Conservation (phyloP, 2,113 vertebrate species). For the pig (Sus scrofa) region DNA sequence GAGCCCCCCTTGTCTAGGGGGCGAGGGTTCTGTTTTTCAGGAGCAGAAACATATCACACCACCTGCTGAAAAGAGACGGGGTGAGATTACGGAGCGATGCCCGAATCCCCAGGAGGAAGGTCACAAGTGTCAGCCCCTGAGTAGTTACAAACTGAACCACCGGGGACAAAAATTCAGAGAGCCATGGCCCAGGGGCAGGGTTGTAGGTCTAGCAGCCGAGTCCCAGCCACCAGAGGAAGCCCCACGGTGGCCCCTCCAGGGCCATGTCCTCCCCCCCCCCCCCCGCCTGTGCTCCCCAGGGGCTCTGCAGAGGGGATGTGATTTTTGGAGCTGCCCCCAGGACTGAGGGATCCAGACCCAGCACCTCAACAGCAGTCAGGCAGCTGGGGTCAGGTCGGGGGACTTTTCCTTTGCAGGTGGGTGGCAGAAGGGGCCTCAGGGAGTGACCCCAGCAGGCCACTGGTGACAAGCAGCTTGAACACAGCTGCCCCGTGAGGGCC, state of each 20-base stretch:
- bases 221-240: neutral
- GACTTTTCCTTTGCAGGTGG: too few relatives aligned
- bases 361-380: neutral
- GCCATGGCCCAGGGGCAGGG: neutral
- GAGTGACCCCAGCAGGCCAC: neutral
- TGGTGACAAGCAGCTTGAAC: neutral
- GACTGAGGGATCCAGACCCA: neutral
- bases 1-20: rapidly evolving
- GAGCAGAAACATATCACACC: neutral
- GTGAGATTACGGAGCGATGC: rapidly evolving
- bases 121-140: neutral
- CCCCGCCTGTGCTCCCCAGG: rapidly evolving
- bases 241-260: neutral
- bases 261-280: too few relatives aligned
- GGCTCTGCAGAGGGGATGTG: neutral
- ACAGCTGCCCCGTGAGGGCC: neutral
- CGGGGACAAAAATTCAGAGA: neutral
- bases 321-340: neutral
- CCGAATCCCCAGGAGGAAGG: too few relatives aligned
- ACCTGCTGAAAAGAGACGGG: neutral
- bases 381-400: neutral
- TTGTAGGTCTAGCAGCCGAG: neutral
- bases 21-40: neutral
- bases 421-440: neutral
- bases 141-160: neutral